These are phyloP conservation scores for Rhopalosiphum maidis DNA, from an alignment of 1,140 invertebrate species.

Conservation along the genomic window DNA sequence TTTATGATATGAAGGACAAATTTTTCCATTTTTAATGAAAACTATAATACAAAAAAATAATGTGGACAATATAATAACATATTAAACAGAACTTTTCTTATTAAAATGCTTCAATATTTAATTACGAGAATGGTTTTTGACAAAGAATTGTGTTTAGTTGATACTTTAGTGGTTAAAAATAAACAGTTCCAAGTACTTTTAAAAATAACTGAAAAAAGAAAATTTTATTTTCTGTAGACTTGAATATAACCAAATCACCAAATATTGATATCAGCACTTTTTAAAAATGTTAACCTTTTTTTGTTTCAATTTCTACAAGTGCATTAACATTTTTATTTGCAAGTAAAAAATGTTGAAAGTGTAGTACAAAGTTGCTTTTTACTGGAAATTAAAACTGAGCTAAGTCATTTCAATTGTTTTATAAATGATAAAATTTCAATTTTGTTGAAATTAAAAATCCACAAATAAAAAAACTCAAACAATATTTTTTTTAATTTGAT, in stretches of 20 bases:
- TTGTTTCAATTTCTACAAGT: not conserved
- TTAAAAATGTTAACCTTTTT: not conserved
- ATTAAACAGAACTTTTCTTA: not conserved
- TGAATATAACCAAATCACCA: too few species aligned
- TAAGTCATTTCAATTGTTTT: not conserved
- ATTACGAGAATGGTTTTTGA: not conserved
- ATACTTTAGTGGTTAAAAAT: not conserved
- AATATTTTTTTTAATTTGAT: too few species aligned
- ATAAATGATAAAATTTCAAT: too few species aligned
- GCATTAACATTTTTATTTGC: not conserved
- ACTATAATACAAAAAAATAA: not conserved
- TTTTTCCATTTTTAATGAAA: not conserved
- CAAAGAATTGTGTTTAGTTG: not conserved
- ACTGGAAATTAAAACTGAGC: not conserved
- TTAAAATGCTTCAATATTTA: not conserved
- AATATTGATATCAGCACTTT: not conserved
- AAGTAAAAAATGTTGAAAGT: not conserved
- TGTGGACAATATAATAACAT: not conserved
- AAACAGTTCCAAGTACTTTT: not conserved
- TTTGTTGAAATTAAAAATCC: too few species aligned
- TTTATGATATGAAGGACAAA: not conserved
- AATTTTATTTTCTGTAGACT: too few species aligned
- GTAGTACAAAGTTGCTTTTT: not conserved
- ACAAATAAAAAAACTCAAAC: too few species aligned
- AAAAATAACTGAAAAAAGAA: not conserved